Conservation (phyloP, 2,888 invertebrate genomes). For the Megalurothrips usitatus region DNA sequence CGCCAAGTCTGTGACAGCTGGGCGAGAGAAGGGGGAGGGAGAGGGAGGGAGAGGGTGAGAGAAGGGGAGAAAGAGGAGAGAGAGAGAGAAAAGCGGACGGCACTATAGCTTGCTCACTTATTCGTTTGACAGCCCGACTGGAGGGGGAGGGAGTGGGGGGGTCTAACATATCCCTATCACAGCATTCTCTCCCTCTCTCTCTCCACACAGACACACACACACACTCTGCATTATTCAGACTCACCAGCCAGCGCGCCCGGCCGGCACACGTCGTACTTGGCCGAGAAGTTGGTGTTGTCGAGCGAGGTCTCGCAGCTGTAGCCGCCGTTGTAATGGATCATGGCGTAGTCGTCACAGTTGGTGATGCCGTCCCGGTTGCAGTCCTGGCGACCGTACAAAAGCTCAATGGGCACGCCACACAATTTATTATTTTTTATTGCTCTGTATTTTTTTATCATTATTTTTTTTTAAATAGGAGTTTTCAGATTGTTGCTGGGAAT, state of each 20-base stretch:
- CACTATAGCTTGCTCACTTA: no score
- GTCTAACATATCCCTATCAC: no score
- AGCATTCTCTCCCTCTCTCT: neutral
- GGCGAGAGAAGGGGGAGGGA: neutral
- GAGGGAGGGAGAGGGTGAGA: neutral
- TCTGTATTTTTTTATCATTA: no score
- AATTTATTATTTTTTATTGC: no score
- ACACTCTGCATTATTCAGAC: neutral
- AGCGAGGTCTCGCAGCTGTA: slow-evolving; percentile 47
- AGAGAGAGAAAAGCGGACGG: neutral
- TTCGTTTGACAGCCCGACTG: no score
- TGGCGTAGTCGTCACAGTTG: slow-evolving; percentile 60
- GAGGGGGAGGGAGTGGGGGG: neutral
- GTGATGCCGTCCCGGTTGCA: slow-evolving; percentile 61
- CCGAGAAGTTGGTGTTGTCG: slow-evolving; percentile 11
- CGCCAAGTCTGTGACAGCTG: neutral
- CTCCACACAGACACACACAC: neutral
- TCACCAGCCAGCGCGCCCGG: slow-evolving; percentile 1
- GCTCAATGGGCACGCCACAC: no score
- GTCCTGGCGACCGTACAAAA: slow-evolving; percentile 48
- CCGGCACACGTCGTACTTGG: slow-evolving; percentile 3
- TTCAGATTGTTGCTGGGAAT: no score
- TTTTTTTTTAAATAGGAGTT: no score
- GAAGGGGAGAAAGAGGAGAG: neutral
- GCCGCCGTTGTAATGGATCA: slow-evolving; percentile 59